Base-by-base conservation (phyloP, 1,140 invertebrate species). In the Drosophila serrata region DNA sequence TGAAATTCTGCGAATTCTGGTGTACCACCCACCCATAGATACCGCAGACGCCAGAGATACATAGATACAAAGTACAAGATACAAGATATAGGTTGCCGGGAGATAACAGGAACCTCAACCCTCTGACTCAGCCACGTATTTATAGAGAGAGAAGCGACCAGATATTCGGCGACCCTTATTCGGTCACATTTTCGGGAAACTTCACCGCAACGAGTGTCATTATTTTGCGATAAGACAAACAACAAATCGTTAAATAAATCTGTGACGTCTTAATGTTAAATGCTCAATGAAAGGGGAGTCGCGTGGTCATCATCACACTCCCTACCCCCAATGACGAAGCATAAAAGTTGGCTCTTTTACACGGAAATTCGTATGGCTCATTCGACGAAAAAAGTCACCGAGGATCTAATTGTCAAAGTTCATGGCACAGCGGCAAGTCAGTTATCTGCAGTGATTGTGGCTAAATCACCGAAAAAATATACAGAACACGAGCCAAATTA, bases 151-250 rank as follows among this genome's bases (percentile, higher is more conserved):
- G 7, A 24, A 24, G 24, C 24, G 24, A 2, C 42, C 22, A 27
- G n/a, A 39, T 53, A 40, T 17, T 17, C 17, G 4, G 13, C 4
- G 39, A 60, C 67, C 43, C 35, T 8, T 49, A 29, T 65, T 35
- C 45, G 58, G 35, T 60, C 74, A 77, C 75, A 76, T 56, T 77
- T 77, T 69, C 63, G 74, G 74, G 74, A 76, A 76, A 57, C 67
- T 76, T 76, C 73, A 76, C 29, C 31, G 15, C 61, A 55, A 19
- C 24, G 35, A 22, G 9, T 58, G 13, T 24, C 17, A 11, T 31
- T 49, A 7, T 19, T 19, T 24, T 15, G 33, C 51, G 72, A 75
- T 75, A 75, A 75, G 29, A 31, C n/a, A 27, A 12, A 33, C 22
- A 37, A 37, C 6, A 33, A 24, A 42, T 42, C 31, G 24, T 24